A percentile compares a stretch with the other conserved stretches of the same genome.
phyloP scores from a whole-genome alignment of 2,113 vertebrate genomes.

The Lichenostomus cassidix region DNA sequence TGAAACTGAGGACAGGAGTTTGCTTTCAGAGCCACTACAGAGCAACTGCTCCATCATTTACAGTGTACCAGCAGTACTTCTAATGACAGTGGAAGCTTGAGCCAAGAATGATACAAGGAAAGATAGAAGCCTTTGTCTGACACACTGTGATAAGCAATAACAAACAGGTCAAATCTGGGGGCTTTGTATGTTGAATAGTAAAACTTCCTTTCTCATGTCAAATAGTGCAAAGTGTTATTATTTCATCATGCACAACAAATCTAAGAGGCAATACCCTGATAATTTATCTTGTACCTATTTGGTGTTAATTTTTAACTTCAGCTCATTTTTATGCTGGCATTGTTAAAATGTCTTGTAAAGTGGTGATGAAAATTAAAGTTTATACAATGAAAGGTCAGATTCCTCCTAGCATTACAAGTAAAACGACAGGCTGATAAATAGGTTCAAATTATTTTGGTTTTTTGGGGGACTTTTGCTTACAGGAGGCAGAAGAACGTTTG shows the following conservation, averaged over 20 bases:
- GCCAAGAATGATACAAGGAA: neutral
- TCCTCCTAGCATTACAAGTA: neutral
- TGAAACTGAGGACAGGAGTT: neutral
- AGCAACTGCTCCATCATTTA: neutral
- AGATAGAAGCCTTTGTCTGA: neutral
- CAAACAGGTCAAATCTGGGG: neutral
- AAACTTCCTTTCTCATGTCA: neutral
- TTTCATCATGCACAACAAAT: neutral
- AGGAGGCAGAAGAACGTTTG: conserved; percentile 73
- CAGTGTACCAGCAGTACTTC: neutral
- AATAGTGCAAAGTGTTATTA: neutral
- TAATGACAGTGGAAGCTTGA: neutral
- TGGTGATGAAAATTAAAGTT: neutral
- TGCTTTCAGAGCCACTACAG: neutral
- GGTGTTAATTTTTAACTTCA: neutral
- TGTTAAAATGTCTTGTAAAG: neutral
- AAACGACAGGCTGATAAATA: neutral
- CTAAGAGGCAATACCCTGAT: neutral
- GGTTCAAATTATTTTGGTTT: neutral
- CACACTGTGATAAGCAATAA: neutral
- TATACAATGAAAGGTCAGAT: neutral
- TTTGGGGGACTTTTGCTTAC: neutral
- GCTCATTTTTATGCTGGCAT: neutral
- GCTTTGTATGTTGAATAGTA: neutral
- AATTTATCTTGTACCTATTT: neutral